Conservation (phyloP, 2,888 invertebrate species). For the Graphium colonna region DNA sequence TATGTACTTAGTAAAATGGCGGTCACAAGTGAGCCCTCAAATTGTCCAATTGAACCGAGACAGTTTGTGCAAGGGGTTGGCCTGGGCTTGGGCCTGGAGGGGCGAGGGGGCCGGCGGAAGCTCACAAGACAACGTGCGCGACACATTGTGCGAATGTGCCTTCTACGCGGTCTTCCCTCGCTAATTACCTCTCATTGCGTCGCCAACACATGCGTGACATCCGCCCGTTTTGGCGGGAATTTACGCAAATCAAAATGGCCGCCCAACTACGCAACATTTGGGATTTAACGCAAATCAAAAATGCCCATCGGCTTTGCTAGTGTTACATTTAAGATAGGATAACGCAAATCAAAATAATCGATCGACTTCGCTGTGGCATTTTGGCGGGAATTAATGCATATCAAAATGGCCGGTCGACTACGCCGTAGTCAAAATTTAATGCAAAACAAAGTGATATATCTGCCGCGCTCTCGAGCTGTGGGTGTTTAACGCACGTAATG, state of each 20-base stretch:
- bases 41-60: constrained; percentile 26
- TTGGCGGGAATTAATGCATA: constrained; percentile 27
- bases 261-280: constrained; percentile 23
- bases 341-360: constrained; percentile 28
- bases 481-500: constrained; percentile 41
- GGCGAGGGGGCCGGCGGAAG: constrained; percentile 47
- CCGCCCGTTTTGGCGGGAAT: constrained; percentile 45
- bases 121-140: constrained; percentile 55
- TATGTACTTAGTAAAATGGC: background rate
- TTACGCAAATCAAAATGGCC: constrained; percentile 28
- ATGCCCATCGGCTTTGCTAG: too few relatives aligned
- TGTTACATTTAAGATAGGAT: too few relatives aligned
- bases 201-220: constrained; percentile 77
- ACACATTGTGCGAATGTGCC: constrained; percentile 74
- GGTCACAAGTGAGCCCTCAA: constrained; percentile 14
- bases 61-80: constrained; percentile 23
- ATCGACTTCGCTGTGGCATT: constrained; percentile 28
- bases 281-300: too few relatives aligned
- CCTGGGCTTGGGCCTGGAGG: too few relatives aligned
- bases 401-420: constrained; percentile 29
- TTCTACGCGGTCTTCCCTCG: constrained; percentile 43
- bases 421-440: constrained; percentile 10
- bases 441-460: constrained; percentile 39
- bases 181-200: constrained; percentile 75
- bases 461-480: constrained; percentile 34